Conservation (phyloP, 2,888 invertebrate species). For the Hyalella azteca region DNA sequence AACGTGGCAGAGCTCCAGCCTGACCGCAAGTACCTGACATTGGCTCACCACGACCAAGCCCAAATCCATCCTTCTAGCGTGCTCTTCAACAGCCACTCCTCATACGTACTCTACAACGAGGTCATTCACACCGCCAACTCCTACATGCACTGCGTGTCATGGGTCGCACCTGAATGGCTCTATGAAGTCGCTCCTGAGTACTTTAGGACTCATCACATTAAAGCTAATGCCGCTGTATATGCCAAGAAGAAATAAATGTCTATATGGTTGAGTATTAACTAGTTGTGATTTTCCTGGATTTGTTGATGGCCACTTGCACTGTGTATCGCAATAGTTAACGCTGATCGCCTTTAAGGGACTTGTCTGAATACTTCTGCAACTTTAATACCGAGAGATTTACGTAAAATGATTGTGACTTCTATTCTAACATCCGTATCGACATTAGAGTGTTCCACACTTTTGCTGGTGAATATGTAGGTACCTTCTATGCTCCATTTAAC, state of each 20-base stretch:
- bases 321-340: no score
- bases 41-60: slow-evolving; percentile 73
- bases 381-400: no score
- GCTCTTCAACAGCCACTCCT: slow-evolving; percentile 75
- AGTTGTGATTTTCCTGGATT: no score
- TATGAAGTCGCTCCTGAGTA: slow-evolving; percentile 66
- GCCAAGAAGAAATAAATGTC: slow-evolving; percentile 1
- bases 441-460: no score
- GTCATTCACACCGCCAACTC: slow-evolving; percentile 82
- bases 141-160: slow-evolving; percentile 79
- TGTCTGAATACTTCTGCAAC: no score
- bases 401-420: no score
- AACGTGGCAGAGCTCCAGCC: slow-evolving; percentile 83
- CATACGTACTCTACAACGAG: slow-evolving; percentile 81
- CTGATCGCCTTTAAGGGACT: no score
- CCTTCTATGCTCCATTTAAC: no score
- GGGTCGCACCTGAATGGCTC: slow-evolving; percentile 82
- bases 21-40: slow-evolving; percentile 74
- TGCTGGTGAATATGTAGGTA: no score
- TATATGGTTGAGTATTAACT: no score
- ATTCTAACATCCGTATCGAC: no score
- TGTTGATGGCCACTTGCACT: no score
- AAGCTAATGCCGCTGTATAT: slow-evolving; percentile 12
- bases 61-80: slow-evolving; percentile 84
- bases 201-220: slow-evolving; percentile 62